These are phyloP conservation scores for Parapristionchus giblindavisi DNA, from an alignment of 2,888 invertebrate genomes.

Conservation along the genomic window DNA sequence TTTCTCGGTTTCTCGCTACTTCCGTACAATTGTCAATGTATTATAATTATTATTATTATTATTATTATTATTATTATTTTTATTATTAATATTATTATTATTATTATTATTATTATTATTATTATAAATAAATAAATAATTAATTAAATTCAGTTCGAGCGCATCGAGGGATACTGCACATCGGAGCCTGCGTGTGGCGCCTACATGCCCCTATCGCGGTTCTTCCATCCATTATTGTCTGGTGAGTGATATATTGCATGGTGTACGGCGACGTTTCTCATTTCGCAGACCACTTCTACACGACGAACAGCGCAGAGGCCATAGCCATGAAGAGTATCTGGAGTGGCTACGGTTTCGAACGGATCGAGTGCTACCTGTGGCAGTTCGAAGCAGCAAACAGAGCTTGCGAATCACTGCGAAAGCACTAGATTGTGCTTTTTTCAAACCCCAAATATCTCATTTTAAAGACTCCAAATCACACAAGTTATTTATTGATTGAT, in stretches of 20 bases:
- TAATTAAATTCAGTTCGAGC: conserved; percentile 51
- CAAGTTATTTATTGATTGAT: no score
- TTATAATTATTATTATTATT: no score
- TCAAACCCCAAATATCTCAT: no score
- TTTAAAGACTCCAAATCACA: no score
- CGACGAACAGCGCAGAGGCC: conserved; percentile 44
- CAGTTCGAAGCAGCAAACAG: conserved; percentile 41
- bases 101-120: neutral
- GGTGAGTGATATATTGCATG: conserved; percentile 39
- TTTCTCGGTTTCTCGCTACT: no score
- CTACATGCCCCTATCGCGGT: conserved; percentile 56
- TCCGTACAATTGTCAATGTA: no score
- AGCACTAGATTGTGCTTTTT: no score
- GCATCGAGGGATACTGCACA: conserved; percentile 56
- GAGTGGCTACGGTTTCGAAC: conserved; percentile 48
- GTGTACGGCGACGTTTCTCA: neutral
- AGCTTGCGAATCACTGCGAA: conserved; percentile 37
- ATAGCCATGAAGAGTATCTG: neutral
- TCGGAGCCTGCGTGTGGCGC: conserved; percentile 57
- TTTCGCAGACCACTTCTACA: conserved; percentile 53
- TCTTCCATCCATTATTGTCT: conserved; percentile 49
- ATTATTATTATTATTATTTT: neutral
- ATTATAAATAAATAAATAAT: neutral
- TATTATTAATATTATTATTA: no score
- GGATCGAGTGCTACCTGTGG: conserved; percentile 57